Evolutionary conservation across 1,140 invertebrate species (phyloP).

Genomic region (Cephus cinctus): DNA sequence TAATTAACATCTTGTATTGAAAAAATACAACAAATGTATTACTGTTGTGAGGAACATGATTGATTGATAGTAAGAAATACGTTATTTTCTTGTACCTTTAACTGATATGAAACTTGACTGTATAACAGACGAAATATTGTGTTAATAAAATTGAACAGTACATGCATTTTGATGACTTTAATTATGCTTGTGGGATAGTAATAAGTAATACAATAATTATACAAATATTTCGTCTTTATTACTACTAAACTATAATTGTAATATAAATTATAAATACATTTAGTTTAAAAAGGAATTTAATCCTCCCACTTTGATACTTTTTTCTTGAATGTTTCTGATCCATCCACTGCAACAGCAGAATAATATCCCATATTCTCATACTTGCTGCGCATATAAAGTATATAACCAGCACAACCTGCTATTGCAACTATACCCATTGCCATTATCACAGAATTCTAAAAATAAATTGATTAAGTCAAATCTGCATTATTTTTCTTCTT

Average conservation of each 20-base stretch:
- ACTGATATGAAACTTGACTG: not conserved
- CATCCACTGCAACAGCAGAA: constrained; percentile 71
- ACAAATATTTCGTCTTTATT: not conserved
- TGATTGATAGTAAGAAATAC: too few relatives aligned
- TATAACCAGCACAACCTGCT: constrained; percentile 64
- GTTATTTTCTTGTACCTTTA: not conserved
- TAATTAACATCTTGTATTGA: too few relatives aligned
- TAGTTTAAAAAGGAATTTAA: constrained; percentile 20
- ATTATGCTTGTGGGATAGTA: too few relatives aligned
- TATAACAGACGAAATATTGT: not conserved
- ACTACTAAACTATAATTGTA: not conserved
- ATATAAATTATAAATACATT: constrained; percentile 19
- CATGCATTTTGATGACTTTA: too few relatives aligned
- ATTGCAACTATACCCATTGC: constrained; percentile 69
- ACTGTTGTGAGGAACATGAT: not conserved
- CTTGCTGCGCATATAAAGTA: constrained; percentile 76
- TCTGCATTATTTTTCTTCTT: not conserved
- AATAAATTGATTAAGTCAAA: constrained; percentile 31
- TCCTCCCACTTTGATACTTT: constrained; percentile 77
- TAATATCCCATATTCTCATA: constrained; percentile 78
- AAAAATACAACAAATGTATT: too few relatives aligned
- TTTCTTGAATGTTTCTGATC: constrained; percentile 69
- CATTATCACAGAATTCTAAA: constrained; percentile 82
- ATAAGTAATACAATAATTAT: not conserved
- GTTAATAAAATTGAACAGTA: not conserved